Conservation (phyloP, 2,888 invertebrate species). For the Nipponacmea schrenckii region DNA sequence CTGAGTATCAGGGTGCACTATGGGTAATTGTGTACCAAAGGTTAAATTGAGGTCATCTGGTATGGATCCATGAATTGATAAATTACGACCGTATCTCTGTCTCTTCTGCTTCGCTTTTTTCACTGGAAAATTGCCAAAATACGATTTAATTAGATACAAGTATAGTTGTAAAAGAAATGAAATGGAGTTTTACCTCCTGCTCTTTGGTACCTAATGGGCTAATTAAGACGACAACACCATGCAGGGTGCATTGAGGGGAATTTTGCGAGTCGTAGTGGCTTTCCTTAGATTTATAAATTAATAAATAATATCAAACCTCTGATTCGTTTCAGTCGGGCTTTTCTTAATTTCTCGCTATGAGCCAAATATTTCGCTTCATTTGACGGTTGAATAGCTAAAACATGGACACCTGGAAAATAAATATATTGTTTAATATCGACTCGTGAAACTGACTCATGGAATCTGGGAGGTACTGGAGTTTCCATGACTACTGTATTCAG, state of each 20-base stretch:
- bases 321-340: slow-evolving; percentile 10
- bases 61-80: slow-evolving; percentile 47
- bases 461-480: too few species aligned
- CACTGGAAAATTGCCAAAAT: slow-evolving; percentile 1
- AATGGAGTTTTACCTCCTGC: too few species aligned
- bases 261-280: too few species aligned
- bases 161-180: too few species aligned
- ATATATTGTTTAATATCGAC: too few species aligned
- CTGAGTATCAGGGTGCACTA: slow-evolving; percentile 42
- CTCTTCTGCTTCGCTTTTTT: not conserved
- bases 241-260: too few species aligned
- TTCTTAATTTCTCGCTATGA: not conserved
- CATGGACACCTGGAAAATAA: not conserved
- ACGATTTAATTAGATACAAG: too few species aligned
- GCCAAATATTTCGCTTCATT: slow-evolving; percentile 18
- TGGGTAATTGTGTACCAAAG: slow-evolving; percentile 33
- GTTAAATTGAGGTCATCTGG: slow-evolving; percentile 34
- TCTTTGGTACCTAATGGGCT: too few species aligned
- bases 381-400: slow-evolving; percentile 5
- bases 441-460: too few species aligned
- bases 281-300: too few species aligned
- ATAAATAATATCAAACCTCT: not conserved
- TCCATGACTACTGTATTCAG: too few species aligned
- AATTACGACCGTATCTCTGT: slow-evolving; percentile 25
- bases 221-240: too few species aligned